Evolutionary conservation across 2,888 invertebrate genomes (phyloP), one percentile per base, ranked within the genome.

Genomic region (Oasisia sp.): DNA sequence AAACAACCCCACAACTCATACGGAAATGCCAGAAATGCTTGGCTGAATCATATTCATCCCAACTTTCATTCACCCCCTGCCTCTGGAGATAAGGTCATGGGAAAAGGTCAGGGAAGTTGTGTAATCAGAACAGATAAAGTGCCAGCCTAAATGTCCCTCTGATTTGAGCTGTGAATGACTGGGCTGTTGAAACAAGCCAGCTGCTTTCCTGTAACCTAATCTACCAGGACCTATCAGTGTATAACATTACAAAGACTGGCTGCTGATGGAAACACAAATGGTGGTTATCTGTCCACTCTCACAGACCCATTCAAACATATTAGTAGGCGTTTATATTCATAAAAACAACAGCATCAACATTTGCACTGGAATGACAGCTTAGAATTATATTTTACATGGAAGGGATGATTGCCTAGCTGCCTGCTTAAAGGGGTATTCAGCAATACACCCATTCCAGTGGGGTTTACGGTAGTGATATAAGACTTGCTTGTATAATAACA

Each of bases 61-160:
- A n/a, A 27, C 27, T 74, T 74, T 27, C 74, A 74, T 19, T 38
- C 38, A 38, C 3, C 27, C 58, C n/a, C 74, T 74, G 74, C 74
- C 74, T 74, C 27, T 19, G 27, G 14, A 27, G 74, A 19, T 19
- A n/a, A 27, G 74, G 74, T 74, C 74, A 74, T 74, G 74, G 27
- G 74, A 74, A 74, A 74, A 74, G 74, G 74, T 74, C 74, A 74
- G 7, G 27, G 7, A 74, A 27, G 74, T 74, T 74, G 74, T 74
- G 74, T 74, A 74, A 74, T 74, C 74, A 74, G 74, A 19, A 74
- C 19, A 74, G 74, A 74, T 74, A 74, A 74, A 74, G 74, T 74
- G 74, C 7, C 50, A 27, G 74, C 74, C 74, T 74, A 74, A 74
- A 74, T 74, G 74, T 74, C n/a, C 27, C 74, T 74, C 74, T 74